These are phyloP conservation scores for Alethe diademata DNA, from an alignment of 2,113 vertebrate genomes.

Conservation along the genomic window DNA sequence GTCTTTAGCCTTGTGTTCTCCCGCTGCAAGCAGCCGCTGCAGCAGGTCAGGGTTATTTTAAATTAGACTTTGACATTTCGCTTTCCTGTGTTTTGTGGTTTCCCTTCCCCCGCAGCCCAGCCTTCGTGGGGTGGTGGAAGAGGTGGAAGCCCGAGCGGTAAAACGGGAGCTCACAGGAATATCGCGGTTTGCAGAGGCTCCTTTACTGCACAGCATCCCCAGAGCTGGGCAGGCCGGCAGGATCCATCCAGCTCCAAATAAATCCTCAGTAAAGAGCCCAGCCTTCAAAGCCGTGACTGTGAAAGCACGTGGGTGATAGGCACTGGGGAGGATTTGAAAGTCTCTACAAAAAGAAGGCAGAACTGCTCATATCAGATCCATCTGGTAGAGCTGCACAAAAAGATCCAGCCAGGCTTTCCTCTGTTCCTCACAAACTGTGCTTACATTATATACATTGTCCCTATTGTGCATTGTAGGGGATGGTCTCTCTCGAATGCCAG, in stretches of 20 bases:
- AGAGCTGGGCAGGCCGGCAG: not conserved
- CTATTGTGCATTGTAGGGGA: constrained; percentile 53
- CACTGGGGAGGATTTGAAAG: not conserved
- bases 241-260: not conserved
- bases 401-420: not conserved
- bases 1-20: not conserved
- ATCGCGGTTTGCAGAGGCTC: not conserved
- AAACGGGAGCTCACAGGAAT: not conserved
- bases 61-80: not conserved
- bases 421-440: not conserved
- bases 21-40: not conserved
- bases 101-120: not conserved
- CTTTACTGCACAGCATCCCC: not conserved
- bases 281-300: not conserved
- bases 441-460: not conserved
- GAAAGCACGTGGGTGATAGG: not conserved
- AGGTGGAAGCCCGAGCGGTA: not conserved
- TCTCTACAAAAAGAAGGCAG: not conserved
- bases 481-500: constrained; percentile 19
- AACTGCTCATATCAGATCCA: not conserved
- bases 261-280: not conserved
- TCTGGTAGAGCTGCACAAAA: not conserved
- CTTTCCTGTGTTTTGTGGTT: not conserved
- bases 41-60: not conserved
- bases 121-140: not conserved